phyloP scores from a whole-genome alignment of 2,113 vertebrate species.

The Rhinoptilus africanus region DNA sequence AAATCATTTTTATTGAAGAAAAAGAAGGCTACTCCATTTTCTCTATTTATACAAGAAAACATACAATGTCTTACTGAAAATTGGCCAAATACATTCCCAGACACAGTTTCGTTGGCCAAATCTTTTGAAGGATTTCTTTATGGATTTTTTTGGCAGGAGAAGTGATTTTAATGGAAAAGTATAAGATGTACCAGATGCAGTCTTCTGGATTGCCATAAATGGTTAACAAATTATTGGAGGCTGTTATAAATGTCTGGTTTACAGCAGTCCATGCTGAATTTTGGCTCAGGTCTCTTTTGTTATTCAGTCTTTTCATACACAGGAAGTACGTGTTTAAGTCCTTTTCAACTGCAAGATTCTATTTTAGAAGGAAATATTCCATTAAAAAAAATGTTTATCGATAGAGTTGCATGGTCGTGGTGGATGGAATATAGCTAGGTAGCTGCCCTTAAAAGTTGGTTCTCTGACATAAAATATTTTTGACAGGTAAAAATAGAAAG shows the following conservation, averaged over 20 bases:
- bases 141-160: constrained; percentile 75
- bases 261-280: constrained; percentile 49
- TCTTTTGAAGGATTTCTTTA: constrained; percentile 75
- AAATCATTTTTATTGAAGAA: constrained; percentile 52
- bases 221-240: constrained; percentile 73
- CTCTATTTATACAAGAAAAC: constrained; percentile 72
- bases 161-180: constrained; percentile 70
- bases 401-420: neutral
- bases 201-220: constrained; percentile 77
- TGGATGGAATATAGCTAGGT: neutral
- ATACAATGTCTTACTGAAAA: constrained; percentile 69
- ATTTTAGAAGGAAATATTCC: constrained; percentile 18
- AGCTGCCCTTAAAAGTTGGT: neutral
- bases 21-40: constrained; percentile 31
- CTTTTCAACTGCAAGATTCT: constrained; percentile 8
- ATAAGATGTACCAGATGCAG: constrained; percentile 74
- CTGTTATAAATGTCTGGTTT: constrained; percentile 66
- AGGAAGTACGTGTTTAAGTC: neutral
- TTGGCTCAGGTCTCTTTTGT: constrained; percentile 13
- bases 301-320: neutral
- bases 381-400: neutral
- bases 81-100: constrained; percentile 82
- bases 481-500: neutral
- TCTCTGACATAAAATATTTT: neutral
- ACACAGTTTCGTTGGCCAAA: constrained; percentile 74